Percentiles rank a stretch among this genome's conserved stretches.
Conservation (phyloP, 2,888 invertebrate genomes). For the Homarus gammarus region DNA sequence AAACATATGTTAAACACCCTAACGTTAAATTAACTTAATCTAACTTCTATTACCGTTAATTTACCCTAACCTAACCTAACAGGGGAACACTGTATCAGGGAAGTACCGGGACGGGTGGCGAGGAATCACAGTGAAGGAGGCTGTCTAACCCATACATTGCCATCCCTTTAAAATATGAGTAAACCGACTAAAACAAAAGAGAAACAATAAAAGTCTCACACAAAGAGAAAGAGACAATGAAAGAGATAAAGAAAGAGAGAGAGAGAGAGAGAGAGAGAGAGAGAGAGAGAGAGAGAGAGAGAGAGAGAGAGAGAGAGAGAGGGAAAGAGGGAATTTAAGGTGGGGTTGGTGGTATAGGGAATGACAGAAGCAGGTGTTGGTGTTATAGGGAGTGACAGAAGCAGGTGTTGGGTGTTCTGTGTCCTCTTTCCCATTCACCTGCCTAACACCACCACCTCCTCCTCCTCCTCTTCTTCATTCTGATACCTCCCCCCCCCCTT, state of each 20-base stretch:
- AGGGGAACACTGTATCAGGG: too few relatives aligned
- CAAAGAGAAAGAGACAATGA: constrained; percentile 1
- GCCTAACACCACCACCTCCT: neutral
- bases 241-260: constrained; percentile 7
- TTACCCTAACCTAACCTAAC: too few relatives aligned
- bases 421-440: neutral
- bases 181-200: neutral
- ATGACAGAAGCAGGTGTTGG: neutral
- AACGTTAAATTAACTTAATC: too few relatives aligned
- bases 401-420: neutral
- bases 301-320: too few relatives aligned
- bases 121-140: too few relatives aligned
- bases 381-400: neutral
- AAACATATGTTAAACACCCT: too few relatives aligned
- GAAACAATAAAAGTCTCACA: neutral
- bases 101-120: too few relatives aligned
- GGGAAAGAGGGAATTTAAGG: too few relatives aligned
- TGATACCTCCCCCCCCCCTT: neutral
- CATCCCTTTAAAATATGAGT: neutral
- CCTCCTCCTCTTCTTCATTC: neutral
- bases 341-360: too few relatives aligned
- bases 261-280: neutral
- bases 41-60: too few relatives aligned
- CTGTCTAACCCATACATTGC: neutral
- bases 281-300: neutral